Conservation (phyloP, 2,113 vertebrate genomes). For the Siniperca knerii region DNA sequence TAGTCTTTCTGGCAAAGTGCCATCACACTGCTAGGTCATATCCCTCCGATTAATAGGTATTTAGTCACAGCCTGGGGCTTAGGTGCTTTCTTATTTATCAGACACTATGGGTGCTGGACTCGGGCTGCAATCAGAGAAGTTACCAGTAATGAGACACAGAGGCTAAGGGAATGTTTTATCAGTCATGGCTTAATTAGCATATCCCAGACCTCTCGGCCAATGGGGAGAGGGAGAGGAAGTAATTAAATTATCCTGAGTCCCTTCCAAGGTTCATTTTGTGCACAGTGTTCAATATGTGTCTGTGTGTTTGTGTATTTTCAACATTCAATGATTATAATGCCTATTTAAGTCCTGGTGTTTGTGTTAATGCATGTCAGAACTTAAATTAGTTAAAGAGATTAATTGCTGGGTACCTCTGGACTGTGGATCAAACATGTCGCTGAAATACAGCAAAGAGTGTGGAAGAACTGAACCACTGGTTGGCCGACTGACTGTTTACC, state of each 20-base stretch:
- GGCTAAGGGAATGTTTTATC: slow-evolving; percentile 76
- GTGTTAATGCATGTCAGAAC: slow-evolving; percentile 29
- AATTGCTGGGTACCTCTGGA: slow-evolving; percentile 33
- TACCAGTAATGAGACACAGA: slow-evolving; percentile 71
- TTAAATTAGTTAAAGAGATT: slow-evolving; percentile 43
- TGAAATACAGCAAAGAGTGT: slow-evolving; percentile 10
- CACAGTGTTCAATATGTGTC: slow-evolving; percentile 22
- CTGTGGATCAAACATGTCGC: slow-evolving; percentile 6
- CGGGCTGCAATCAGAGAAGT: slow-evolving; percentile 62
- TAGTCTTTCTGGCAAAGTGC: slow-evolving; percentile 22
- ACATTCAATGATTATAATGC: slow-evolving; percentile 30
- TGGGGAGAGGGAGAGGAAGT: slow-evolving; percentile 64
- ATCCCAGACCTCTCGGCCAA: slow-evolving; percentile 72
- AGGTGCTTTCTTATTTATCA: slow-evolving; percentile 59
- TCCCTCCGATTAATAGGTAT: slow-evolving; percentile 55
- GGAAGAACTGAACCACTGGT: neutral
- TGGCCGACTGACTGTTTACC: neutral
- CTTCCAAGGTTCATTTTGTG: slow-evolving; percentile 53
- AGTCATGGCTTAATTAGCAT: slow-evolving; percentile 74
- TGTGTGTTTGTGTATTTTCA: slow-evolving; percentile 15
- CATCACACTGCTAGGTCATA: slow-evolving; percentile 35
- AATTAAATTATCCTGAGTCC: slow-evolving; percentile 68
- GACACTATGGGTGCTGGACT: slow-evolving; percentile 47
- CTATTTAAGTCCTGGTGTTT: slow-evolving; percentile 37
- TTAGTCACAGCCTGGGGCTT: slow-evolving; percentile 54